phyloP scores from a whole-genome alignment of 2,797 vertebrate species.

The Squalus acanthias region DNA sequence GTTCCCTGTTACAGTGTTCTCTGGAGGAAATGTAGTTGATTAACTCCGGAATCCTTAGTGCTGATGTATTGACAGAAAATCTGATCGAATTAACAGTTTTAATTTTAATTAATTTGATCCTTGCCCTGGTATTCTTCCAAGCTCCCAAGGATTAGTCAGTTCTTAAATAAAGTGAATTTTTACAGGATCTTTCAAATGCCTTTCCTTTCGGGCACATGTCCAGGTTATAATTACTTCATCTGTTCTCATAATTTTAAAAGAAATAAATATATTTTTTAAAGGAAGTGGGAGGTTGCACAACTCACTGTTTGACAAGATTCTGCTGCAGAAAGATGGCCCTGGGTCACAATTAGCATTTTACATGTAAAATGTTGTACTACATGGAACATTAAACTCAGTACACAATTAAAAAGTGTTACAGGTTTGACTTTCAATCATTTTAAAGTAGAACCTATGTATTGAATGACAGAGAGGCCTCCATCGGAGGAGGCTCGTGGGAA shows the following conservation, averaged over 20 bases:
- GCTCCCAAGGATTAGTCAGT: not conserved
- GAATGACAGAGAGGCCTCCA: not conserved
- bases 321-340: not conserved
- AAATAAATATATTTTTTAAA: not conserved
- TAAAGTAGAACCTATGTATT: not conserved
- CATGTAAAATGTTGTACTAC: not conserved
- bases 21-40: not conserved
- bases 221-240: conserved; percentile 13
- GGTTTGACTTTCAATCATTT: conserved; percentile 19
- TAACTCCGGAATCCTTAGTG: not conserved
- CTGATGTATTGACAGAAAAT: conserved; percentile 20
- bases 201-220: not conserved
- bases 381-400: not conserved
- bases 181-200: not conserved
- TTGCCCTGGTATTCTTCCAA: not conserved
- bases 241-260: not conserved
- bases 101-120: not conserved
- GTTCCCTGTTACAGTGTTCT: not conserved
- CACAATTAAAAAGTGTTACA: conserved; percentile 11
- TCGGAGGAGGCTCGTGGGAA: not conserved
- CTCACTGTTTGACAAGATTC: not conserved
- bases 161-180: not conserved
- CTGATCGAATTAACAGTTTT: not conserved
- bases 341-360: conserved; percentile 22
- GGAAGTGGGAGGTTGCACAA: not conserved